These are phyloP conservation scores for Aricia agestis DNA, from an alignment of 1,140 invertebrate genomes.

Conservation along the genomic window DNA sequence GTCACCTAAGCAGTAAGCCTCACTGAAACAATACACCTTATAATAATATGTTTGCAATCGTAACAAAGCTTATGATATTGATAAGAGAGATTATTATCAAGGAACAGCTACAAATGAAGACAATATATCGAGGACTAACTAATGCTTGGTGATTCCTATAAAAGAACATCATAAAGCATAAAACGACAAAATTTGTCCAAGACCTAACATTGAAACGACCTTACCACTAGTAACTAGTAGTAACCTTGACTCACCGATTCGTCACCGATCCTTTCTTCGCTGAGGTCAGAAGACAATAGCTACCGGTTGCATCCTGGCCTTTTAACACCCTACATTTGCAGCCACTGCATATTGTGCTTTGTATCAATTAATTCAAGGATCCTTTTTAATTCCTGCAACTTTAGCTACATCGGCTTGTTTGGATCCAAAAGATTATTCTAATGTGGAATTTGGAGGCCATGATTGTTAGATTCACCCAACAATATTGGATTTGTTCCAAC, in stretches of 20 bases:
- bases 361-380: constrained; percentile 15
- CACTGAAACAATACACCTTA: too few species aligned
- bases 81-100: too few species aligned
- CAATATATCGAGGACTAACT: too few species aligned
- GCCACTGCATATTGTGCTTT: constrained; percentile 18
- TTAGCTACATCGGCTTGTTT: constrained; percentile 25
- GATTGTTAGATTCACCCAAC: constrained; percentile 49
- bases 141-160: neutral
- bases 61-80: too few species aligned
- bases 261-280: constrained; percentile 59
- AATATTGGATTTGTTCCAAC: constrained; percentile 71
- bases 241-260: constrained; percentile 58
- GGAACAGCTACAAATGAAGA: too few species aligned
- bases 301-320: constrained; percentile 53
- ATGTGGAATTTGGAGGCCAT: constrained; percentile 69
- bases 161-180: constrained; percentile 13
- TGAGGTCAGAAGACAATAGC: constrained; percentile 61
- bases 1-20: too few species aligned
- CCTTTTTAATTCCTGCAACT: constrained; percentile 13
- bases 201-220: constrained; percentile 20
- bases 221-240: constrained; percentile 23
- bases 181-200: constrained; percentile 4
- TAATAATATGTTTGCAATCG: too few species aligned
- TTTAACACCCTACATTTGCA: constrained; percentile 38
- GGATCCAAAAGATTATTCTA: constrained; percentile 43